These are phyloP conservation scores for Mizuhopecten yessoensis DNA, from an alignment of 1,140 invertebrate species.

Conservation along the genomic window DNA sequence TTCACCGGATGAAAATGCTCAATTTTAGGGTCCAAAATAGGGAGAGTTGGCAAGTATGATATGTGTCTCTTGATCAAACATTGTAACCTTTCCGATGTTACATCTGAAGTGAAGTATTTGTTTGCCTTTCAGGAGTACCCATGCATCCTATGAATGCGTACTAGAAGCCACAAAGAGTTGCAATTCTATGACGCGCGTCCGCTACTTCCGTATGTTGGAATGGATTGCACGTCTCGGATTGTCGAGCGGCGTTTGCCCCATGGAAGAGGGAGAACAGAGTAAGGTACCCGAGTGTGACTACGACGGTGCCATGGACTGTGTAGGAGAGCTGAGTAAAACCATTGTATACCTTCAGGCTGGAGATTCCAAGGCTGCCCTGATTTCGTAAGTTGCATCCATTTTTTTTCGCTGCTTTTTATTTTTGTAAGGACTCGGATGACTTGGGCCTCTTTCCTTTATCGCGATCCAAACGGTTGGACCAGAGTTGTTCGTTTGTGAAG, in stretches of 20 bases:
- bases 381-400: constrained; percentile 50
- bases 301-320: constrained; percentile 53
- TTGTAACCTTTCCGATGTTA: too few relatives aligned
- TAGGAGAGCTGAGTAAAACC: constrained; percentile 50
- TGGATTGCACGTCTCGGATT: constrained; percentile 12
- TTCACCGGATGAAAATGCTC: too few relatives aligned
- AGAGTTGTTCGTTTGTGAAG: too few relatives aligned
- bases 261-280: background rate
- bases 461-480: too few relatives aligned
- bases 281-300: background rate
- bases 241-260: constrained; percentile 45
- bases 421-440: too few relatives aligned
- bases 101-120: too few relatives aligned
- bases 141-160: constrained; percentile 44
- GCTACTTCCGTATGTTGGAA: constrained; percentile 45
- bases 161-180: constrained; percentile 43
- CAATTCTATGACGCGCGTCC: constrained; percentile 27
- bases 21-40: too few relatives aligned
- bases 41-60: too few relatives aligned
- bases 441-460: too few relatives aligned
- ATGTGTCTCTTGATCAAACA: too few relatives aligned
- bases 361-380: background rate
- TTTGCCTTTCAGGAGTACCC: too few relatives aligned
- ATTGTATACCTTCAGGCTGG: constrained; percentile 41
- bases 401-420: too few relatives aligned